Percentiles rank a stretch among this genome's conserved stretches.
Evolutionary conservation across 2,888 invertebrate genomes (phyloP).

Genomic region (Apantesis nais): DNA sequence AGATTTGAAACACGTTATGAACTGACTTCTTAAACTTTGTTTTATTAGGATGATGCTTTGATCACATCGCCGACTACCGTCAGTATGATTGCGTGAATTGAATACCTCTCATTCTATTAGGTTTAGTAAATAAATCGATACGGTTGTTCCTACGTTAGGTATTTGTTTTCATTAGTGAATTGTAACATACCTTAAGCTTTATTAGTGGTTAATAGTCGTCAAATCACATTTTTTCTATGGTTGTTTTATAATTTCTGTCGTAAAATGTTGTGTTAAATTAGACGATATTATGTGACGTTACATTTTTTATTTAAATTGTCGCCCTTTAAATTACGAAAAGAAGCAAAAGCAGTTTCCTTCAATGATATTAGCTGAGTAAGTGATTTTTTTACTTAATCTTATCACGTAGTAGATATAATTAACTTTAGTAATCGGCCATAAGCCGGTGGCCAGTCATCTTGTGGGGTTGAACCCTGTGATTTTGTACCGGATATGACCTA

Average conservation of each 20-base stretch:
- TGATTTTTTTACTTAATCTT: slow-evolving; percentile 37
- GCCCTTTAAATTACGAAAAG: not conserved
- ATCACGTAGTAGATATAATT: slow-evolving; percentile 66
- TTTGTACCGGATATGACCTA: slow-evolving; percentile 75
- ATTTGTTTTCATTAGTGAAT: slow-evolving; percentile 67
- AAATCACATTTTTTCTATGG: slow-evolving; percentile 31
- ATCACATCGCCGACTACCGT: slow-evolving; percentile 60
- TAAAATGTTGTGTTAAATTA: slow-evolving; percentile 23
- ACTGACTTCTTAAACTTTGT: slow-evolving; percentile 54
- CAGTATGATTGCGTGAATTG: slow-evolving; percentile 57
- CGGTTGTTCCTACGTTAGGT: slow-evolving; percentile 60
- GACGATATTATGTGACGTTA: not conserved
- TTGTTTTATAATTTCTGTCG: slow-evolving; percentile 26
- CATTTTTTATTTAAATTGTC: not conserved
- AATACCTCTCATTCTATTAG: slow-evolving; percentile 64
- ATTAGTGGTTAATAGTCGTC: slow-evolving; percentile 41
- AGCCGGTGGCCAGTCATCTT: slow-evolving; percentile 63
- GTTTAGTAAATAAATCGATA: slow-evolving; percentile 69
- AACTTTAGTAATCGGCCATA: slow-evolving; percentile 53
- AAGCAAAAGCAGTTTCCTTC: not conserved
- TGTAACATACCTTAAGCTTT: slow-evolving; percentile 44
- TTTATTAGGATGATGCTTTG: slow-evolving; percentile 55
- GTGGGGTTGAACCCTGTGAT: slow-evolving; percentile 69
- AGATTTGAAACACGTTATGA: slow-evolving; percentile 58
- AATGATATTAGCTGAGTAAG: not conserved